Evolutionary conservation across 2,797 vertebrate genomes (phyloP).

Genomic region (Tragopan temminckii): DNA sequence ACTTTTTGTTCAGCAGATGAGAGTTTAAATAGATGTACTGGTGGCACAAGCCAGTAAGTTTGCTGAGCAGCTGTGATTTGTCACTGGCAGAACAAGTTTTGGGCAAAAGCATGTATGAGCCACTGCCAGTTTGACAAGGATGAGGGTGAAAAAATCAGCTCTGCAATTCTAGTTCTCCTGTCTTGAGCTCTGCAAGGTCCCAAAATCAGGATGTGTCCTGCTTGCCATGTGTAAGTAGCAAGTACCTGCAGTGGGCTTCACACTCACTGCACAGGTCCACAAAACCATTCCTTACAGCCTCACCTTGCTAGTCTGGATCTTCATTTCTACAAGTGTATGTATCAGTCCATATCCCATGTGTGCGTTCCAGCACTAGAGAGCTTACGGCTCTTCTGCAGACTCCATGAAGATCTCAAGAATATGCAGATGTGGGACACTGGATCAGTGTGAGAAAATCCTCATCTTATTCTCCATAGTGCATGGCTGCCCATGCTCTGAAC

Average conservation of each 20-base stretch:
- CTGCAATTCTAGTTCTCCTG: not conserved
- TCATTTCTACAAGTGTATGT: too few relatives aligned
- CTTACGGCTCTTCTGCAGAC: not conserved
- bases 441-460: not conserved
- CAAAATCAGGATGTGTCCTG: not conserved
- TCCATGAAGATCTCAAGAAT: not conserved
- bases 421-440: not conserved
- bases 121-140: not conserved
- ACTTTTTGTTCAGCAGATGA: not conserved
- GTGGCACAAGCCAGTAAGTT: not conserved
- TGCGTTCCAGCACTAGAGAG: not conserved
- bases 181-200: not conserved
- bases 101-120: not conserved
- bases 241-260: not conserved
- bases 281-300: not conserved
- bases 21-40: rapidly evolving
- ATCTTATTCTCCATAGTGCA: not conserved
- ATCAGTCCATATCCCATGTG: not conserved
- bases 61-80: not conserved
- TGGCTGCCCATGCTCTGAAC: not conserved
- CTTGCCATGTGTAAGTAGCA: not conserved
- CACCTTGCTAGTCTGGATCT: not conserved
- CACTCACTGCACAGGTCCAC: not conserved
- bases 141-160: not conserved
- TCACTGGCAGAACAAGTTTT: not conserved